A percentile compares a stretch with the other conserved stretches of the same genome.
phyloP scores from a whole-genome alignment of 2,113 vertebrate species.

The Campylomormyrus tamandua region DNA sequence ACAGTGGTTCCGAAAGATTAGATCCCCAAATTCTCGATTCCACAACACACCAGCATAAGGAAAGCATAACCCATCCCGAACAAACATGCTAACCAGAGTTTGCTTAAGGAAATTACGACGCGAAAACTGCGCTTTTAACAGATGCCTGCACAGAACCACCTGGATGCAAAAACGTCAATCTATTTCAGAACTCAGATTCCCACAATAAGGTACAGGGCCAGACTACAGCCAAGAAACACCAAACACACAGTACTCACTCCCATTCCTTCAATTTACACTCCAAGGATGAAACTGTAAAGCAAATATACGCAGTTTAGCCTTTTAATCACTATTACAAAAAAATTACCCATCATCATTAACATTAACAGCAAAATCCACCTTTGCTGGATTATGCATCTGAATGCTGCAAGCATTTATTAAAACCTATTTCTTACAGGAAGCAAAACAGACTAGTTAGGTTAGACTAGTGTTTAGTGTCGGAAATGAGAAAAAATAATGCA shows the following conservation, averaged over 20 bases:
- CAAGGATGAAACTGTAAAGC: not conserved
- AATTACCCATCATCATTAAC: not conserved
- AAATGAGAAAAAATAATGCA: not conserved
- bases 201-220: not conserved
- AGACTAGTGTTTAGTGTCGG: not conserved
- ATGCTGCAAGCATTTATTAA: not conserved
- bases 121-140: not conserved
- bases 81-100: not conserved
- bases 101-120: not conserved
- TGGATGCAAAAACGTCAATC: not conserved
- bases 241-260: not conserved
- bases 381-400: not conserved
- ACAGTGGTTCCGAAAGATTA: not conserved
- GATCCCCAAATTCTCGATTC: not conserved
- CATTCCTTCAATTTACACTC: not conserved
- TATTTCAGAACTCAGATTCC: not conserved
- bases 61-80: not conserved
- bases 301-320: not conserved
- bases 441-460: not conserved
- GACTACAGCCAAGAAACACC: not conserved
- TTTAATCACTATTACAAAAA: not conserved
- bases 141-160: not conserved
- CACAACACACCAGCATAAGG: not conserved
- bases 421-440: not conserved
- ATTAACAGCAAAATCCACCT: not conserved